Base-by-base conservation (phyloP, 30 jellyfish, hydroid and myxozoan species). In the Cassiopea xamachana region DNA sequence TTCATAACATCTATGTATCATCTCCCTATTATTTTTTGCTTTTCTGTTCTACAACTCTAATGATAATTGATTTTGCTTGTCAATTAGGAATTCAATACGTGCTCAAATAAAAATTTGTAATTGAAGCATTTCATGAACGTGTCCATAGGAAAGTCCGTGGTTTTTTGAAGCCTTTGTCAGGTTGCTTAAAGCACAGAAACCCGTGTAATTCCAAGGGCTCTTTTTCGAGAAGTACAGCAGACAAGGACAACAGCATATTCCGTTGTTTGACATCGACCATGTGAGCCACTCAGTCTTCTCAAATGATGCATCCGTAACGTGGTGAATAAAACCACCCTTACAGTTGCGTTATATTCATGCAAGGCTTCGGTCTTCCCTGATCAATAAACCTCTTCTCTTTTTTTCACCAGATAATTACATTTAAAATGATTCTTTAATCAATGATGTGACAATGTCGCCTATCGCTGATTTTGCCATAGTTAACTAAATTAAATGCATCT, bases 191-290 rank as follows among this genome's bases (percentile, higher is more conserved):
- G 6, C 84, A 18, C n/a, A 12, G 58, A 5, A 83, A 7, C 84
- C 91, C 1, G 84, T 83, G 43, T 47, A 2, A 47, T 67, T 83
- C 91, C 91, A 83, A 7, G 71, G 87, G 45, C 91, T 67, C 79
- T 83, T 83, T 14, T 69, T 75, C 1, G 84, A 19, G 2, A 62
- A 44, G 61, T 45, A 83, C 48, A 83, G 61, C 72, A 83, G 67
- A 64, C 91, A 83, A 14, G 91, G 73, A 88, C 91, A 83, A 68
- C 91, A 83, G 51, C 39, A 83, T 47, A 83, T 47, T 83, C 68
- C 48, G 58, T 83, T 83, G 51, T 83, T 45, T n/a, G 69, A 9
- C 15, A 39, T 45, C 44, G 91, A 69, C 15, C 88, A 88, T 7
- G 89, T 81, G 39, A 81, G 61, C 84, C 89, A 83, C 48, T 83